phyloP scores from a whole-genome alignment of 2,888 invertebrate genomes.

The Dichetophora obliterata region DNA sequence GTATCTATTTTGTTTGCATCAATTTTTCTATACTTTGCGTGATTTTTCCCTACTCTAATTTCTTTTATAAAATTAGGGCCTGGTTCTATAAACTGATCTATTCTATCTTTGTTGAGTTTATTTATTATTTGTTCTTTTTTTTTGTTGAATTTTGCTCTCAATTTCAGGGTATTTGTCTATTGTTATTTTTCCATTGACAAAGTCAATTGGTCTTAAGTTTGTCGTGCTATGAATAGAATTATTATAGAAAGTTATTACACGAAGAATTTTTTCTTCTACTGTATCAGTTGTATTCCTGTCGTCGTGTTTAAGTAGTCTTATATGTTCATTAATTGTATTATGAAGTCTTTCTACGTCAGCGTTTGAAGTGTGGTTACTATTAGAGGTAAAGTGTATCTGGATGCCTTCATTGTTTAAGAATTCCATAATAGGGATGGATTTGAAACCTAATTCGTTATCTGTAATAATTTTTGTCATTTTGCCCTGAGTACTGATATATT shows the following conservation, averaged over 20 bases:
- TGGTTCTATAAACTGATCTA: background rate
- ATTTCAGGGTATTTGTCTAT: background rate
- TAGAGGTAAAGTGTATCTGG: slow-evolving; percentile 6
- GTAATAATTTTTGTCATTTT: slow-evolving; percentile 16
- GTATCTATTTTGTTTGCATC: too few species aligned
- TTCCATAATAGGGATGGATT: too few species aligned
- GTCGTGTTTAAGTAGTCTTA: too few species aligned
- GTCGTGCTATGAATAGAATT: slow-evolving; percentile 14
- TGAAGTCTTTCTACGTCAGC: slow-evolving; percentile 21
- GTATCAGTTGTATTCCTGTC: background rate
- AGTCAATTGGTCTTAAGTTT: background rate
- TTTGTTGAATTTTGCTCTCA: too few species aligned
- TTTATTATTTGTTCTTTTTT: background rate
- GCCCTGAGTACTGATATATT: slow-evolving; percentile 17
- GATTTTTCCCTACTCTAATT: slow-evolving; percentile 15
- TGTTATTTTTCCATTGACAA: background rate
- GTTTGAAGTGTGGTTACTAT: slow-evolving; percentile 30
- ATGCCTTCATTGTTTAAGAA: slow-evolving; percentile 19
- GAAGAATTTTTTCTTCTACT: background rate
- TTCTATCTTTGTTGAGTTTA: background rate
- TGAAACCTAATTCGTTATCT: background rate
- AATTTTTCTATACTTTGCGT: slow-evolving; percentile 8
- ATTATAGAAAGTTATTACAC: background rate
- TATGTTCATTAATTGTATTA: too few species aligned
- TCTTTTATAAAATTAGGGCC: background rate